These are phyloP conservation scores for Chelmon rostratus DNA, from an alignment of 2,797 vertebrate species.

Conservation along the genomic window DNA sequence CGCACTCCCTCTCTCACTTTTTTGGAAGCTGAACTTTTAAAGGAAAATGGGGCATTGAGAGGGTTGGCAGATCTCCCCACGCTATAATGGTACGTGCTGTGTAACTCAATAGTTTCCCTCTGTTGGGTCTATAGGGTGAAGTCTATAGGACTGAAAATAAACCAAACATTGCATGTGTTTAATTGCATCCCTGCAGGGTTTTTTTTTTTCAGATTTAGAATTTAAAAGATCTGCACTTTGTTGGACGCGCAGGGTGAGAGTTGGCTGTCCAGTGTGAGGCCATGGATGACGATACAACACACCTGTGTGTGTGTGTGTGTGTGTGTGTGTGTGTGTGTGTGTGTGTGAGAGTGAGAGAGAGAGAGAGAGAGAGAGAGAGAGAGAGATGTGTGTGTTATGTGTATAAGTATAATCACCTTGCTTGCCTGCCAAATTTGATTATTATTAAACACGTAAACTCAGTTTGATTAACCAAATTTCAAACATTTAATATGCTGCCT, in stretches of 20 bases:
- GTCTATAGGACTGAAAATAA: constrained; percentile 63
- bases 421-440: constrained; percentile 28
- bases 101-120: constrained; percentile 85
- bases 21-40: constrained; percentile 88
- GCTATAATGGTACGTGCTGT: constrained; percentile 91
- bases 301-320: constrained; percentile 42
- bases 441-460: constrained; percentile 10
- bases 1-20: constrained; percentile 80
- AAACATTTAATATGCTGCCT: neutral
- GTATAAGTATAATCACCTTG: constrained; percentile 2
- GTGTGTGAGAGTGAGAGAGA: constrained; percentile 11
- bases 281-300: constrained; percentile 47
- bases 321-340: neutral
- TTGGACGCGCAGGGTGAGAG: constrained; percentile 13
- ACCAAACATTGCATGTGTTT: constrained; percentile 50
- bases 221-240: constrained; percentile 44
- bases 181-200: constrained; percentile 8
- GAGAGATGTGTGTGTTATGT: constrained; percentile 7
- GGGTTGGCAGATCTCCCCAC: constrained; percentile 87
- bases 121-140: constrained; percentile 71
- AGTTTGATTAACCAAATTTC: neutral
- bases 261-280: constrained; percentile 36
- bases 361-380: constrained; percentile 5
- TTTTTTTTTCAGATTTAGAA: constrained; percentile 6
- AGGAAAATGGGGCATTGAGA: constrained; percentile 91